Evolutionary conservation across 2,797 vertebrate genomes (phyloP).

Genomic region (Anomalospiza imberbis): DNA sequence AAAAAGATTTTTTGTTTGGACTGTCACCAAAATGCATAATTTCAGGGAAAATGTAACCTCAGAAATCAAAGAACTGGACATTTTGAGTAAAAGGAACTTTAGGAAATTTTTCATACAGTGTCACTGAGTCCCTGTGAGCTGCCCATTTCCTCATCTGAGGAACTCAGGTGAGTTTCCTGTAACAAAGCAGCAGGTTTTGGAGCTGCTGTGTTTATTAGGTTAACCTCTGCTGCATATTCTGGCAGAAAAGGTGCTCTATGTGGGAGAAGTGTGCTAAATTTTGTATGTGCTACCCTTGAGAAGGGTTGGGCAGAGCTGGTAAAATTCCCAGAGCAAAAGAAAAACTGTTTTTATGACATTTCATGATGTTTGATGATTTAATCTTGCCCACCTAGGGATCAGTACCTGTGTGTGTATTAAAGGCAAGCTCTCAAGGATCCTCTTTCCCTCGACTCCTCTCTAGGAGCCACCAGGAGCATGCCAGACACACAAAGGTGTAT

Average conservation of each 20-base stretch:
- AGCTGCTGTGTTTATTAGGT: not conserved
- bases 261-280: not conserved
- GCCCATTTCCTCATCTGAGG: not conserved
- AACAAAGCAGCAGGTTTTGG: not conserved
- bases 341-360: not conserved
- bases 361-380: not conserved
- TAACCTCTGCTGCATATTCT: not conserved
- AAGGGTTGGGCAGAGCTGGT: not conserved
- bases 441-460: not conserved
- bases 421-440: not conserved
- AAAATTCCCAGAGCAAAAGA: not conserved
- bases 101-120: not conserved
- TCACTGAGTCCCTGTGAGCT: not conserved
- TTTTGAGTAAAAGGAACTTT: not conserved
- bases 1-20: not conserved
- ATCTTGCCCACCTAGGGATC: not conserved
- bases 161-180: not conserved
- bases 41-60: not conserved
- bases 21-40: not conserved
- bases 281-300: not conserved
- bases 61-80: not conserved
- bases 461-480: not conserved
- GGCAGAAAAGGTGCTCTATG: not conserved
- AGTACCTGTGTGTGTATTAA: not conserved
- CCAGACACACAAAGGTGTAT: not conserved